A percentile compares a stretch with the other conserved stretches of the same genome.
These are phyloP conservation scores for Drosophila nikananu DNA, from an alignment of 1,140 invertebrate species.

Conservation along the genomic window DNA sequence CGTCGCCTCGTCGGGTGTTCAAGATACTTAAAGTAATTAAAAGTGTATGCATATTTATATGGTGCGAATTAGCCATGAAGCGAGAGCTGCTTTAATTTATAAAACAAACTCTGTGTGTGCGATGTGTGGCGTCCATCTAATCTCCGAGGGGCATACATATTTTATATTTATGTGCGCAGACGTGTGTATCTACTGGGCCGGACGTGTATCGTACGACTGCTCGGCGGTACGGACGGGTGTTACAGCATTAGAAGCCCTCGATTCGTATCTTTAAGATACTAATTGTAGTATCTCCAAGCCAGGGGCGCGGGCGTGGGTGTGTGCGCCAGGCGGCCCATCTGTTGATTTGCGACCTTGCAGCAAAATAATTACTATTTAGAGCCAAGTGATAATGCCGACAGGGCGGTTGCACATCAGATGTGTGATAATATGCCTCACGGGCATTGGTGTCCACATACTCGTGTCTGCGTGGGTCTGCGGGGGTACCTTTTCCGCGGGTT, in stretches of 20 bases:
- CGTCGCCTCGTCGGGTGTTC: constrained; percentile 38
- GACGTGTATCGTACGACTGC: constrained; percentile 36
- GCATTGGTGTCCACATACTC: too few relatives aligned
- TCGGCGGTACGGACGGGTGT: constrained; percentile 12
- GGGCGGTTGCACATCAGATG: not conserved
- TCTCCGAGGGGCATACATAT: constrained; percentile 16
- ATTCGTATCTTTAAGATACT: constrained; percentile 46
- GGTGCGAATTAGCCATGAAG: not conserved
- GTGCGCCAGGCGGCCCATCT: constrained; percentile 38
- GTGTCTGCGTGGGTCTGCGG: constrained; percentile 7
- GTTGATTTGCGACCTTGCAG: constrained; percentile 59
- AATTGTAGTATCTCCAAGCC: constrained; percentile 22
- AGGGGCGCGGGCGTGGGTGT: not conserved
- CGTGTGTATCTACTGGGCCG: constrained; percentile 29
- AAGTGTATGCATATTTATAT: constrained; percentile 31
- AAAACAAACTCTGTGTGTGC: constrained; percentile 4
- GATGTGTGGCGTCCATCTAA: constrained; percentile 1
- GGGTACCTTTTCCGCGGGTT: not conserved
- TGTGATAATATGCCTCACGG: constrained; percentile 18
- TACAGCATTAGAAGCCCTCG: constrained; percentile 45
- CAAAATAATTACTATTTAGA: constrained; percentile 43
- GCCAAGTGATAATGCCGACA: constrained; percentile 15
- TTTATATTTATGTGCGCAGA: constrained; percentile 21
- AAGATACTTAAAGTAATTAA: constrained; percentile 77
- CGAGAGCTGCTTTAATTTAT: constrained; percentile 7